A percentile compares a stretch with the other conserved stretches of the same genome.
Evolutionary conservation across 2,113 vertebrate species (phyloP).

Genomic region (Stictonetta naevosa): DNA sequence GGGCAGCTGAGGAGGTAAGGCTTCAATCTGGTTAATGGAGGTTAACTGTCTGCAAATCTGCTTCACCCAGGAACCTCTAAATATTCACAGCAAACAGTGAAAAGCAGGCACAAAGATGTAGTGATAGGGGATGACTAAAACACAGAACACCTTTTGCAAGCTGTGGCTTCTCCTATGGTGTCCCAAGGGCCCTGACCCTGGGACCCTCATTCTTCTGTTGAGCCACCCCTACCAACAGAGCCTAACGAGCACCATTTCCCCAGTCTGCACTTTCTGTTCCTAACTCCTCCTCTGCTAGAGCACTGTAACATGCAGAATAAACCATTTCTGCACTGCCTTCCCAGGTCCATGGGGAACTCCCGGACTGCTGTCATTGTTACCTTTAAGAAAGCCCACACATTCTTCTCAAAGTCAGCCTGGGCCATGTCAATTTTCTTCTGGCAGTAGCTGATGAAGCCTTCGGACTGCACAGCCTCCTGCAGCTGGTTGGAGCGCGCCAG

Average conservation of each 20-base stretch:
- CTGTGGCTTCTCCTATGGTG: neutral
- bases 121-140: neutral
- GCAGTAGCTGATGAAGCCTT: conserved; percentile 88
- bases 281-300: neutral
- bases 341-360: neutral
- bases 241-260: neutral
- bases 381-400: conserved; percentile 95
- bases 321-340: neutral
- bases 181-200: rapidly evolving
- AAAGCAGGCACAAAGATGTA: neutral
- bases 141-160: neutral
- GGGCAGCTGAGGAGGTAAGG: neutral
- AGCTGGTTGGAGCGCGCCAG: conserved; percentile 86
- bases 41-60: neutral
- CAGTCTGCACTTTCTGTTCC: neutral
- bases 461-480: conserved; percentile 85
- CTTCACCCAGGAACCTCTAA: neutral
- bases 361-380: conserved; percentile 60
- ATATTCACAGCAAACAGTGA: neutral
- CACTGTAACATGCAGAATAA: neutral
- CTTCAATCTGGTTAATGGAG: neutral
- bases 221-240: neutral
- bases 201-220: neutral
- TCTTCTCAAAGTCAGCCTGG: conserved; percentile 89
- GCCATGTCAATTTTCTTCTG: conserved; percentile 86